These are phyloP conservation scores for Lampropteryx suffumata DNA, from an alignment of 2,888 invertebrate genomes.

Conservation along the genomic window DNA sequence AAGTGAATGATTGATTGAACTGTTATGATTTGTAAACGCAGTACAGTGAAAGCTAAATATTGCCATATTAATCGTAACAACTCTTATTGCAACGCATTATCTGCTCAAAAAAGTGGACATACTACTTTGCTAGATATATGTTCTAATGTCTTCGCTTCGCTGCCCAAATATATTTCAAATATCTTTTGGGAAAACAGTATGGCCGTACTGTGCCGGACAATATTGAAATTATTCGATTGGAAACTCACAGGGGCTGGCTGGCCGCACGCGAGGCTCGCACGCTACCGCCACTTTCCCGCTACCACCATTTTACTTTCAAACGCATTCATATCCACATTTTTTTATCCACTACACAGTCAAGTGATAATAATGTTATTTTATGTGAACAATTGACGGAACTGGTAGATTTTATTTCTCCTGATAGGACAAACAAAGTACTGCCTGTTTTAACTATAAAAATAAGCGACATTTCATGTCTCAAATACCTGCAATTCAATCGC, in stretches of 20 bases:
- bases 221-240: conserved; percentile 65
- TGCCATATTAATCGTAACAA: conserved; percentile 2
- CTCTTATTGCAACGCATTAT: conserved; percentile 3
- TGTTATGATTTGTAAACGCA: background rate
- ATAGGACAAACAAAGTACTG: no score
- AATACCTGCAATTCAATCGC: no score
- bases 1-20: background rate
- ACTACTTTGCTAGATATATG: background rate
- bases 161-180: conserved; percentile 22
- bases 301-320: conserved; percentile 78
- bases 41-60: background rate
- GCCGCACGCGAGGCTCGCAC: conserved; percentile 59
- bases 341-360: conserved; percentile 41
- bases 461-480: no score
- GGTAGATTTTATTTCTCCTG: no score
- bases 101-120: background rate
- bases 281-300: conserved; percentile 71
- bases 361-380: conserved; percentile 33
- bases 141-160: conserved; percentile 9
- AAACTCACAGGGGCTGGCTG: conserved; percentile 58
- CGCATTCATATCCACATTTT: conserved; percentile 63
- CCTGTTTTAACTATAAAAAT: no score
- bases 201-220: conserved; percentile 33
- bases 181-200: conserved; percentile 25
- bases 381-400: conserved; percentile 21